Evolutionary conservation across 1,140 invertebrate species (phyloP), one percentile per base, ranked within the genome.

Genomic region (Monomorium pharaonis): DNA sequence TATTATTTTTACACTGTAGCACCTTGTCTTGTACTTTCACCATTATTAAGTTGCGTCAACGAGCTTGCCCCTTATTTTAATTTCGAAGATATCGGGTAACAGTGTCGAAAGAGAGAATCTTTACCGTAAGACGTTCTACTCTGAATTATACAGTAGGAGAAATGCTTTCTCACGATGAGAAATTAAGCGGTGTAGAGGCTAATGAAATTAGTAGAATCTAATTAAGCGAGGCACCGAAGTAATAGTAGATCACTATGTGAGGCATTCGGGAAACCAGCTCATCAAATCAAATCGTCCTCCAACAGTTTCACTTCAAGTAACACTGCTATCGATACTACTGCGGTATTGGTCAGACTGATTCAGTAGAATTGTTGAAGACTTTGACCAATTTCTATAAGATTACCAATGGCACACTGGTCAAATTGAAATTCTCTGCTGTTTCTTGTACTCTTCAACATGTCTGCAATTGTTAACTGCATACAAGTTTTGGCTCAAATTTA

Each of bases 21-120:
- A 60, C 37, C 42, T 42, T 62, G 37, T 60, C 42, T 63, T 62
- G 5, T 2, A 33, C n/a, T 37, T 24, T 24, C 56, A 21, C 24
- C 44, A 24, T n/a, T 37, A 60, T 63, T 30, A 77, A 77, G 62
- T 77, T 77, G 56, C 72, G 60, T 76, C 16, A 60, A 63, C 14
- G 58, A 77, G 5, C 12, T 5, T 60, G 54, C 37, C 18, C 21
- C 72, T 27, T 62, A 62, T 62, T 56, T 60, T 14, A 14, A 0
- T 33, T 44, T 58, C 1, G 21, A 60, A 60, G 72, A 60, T 21
- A 27, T 60, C 10, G 16, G 16, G 37, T 42, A 18, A 24, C 12
- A 30, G 12, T 14, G 14, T 18, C 14, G 30, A 74, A 37, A 74
- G 37, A 7, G 37, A 37, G 3, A 37, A 30, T 74, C 30, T 54